Evolutionary conservation across 2,113 vertebrate genomes (phyloP), one percentile per base, ranked within the genome.

Genomic region (Butorides virescens): DNA sequence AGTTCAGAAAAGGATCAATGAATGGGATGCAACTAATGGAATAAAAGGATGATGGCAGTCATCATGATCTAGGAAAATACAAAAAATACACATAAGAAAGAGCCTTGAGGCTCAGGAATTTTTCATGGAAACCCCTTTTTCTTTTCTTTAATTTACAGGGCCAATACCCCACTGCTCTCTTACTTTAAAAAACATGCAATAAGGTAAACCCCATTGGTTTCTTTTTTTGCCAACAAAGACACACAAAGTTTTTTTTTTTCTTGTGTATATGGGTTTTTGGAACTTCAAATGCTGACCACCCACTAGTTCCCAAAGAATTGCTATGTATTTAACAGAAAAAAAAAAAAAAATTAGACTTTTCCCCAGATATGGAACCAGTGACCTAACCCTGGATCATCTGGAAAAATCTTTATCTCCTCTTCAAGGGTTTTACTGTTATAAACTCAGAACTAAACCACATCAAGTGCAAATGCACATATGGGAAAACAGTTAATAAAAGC

Each of bases 331-430:
- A 92, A 84, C 14, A 93, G 53, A 47, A 73, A 9, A 11, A 63
- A 84, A 89, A 44, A 44, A 42, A 42, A 44, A 88, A 52, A 1
- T 3, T 6, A 76, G 55, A 42, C 47, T 68, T 75, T 67, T 89
- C 39, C 20, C 58, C 59, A 68, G 49, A 75, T 61, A 61, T 6
- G 13, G 72, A 88, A 80, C 23, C 49, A 56, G 30, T 63, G 25
- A 86, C 30, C 67, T 86, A 86, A 95, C n/a, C 42, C 55, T 61
- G 34, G 16, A 63, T 39, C 82, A 36, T 75, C 39, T 92, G 80
- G 84, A 94, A 96, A 92, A 91, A 58, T 78, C 53, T 72, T 92
- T 71, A 93, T 74, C 80, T 86, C 7, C 13, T 81, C 91, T 91
- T 70, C 72, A 52, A 85, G 67, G 22, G 27, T 68, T 75, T 83